Base-by-base conservation (phyloP, 2,888 invertebrate genomes). In the Perizoma flavofasciatum region DNA sequence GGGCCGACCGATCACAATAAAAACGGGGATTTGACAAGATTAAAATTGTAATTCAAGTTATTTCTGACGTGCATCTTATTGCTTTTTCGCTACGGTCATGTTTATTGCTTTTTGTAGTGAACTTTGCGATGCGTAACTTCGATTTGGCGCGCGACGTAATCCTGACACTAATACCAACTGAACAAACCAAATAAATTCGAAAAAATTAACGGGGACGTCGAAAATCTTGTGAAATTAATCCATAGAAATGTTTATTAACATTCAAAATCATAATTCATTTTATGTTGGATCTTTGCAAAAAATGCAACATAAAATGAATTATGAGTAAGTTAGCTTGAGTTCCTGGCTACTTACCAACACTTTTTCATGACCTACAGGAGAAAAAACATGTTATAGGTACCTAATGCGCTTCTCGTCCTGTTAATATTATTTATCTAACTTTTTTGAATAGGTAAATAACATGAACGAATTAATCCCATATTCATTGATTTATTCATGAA, bases 41-140 rank as follows among this genome's bases (percentile, higher is more conserved):
- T 92, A 89, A 90, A 90, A 90, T 89, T 90, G 89, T 91, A 89
- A 89, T 85, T 88, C 88, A 88, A 88, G 87, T 87, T 88, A 88
- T 86, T 84, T 85, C 77, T 88, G 90, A 89, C 90, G 76, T 84
- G 83, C 85, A 77, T 85, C 86, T 89, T 89, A 89, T 90, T 91
- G 89, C 84, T 81, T 86, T 83, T 88, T 88, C 81, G 89, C 82
- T 88, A 83, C 85, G 84, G 83, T 78, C 71, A 66, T 74, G 68
- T 73, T 77, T 76, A 75, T 79, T 82, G 72, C 73, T 69, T 78
- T 77, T 79, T 77, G 78, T 78, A 61, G 72, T 76, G 62, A 73
- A 74, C 66, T 62, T 67, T 68, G 72, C 74, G 73, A 73, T 69
- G 72, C 75, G 79, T 75, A 73, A 77, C 75, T 75, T 59, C 62